A percentile compares a stretch with the other conserved stretches of the same genome.
Conservation (phyloP, 1,140 invertebrate species). For the Calliphora vicina region DNA sequence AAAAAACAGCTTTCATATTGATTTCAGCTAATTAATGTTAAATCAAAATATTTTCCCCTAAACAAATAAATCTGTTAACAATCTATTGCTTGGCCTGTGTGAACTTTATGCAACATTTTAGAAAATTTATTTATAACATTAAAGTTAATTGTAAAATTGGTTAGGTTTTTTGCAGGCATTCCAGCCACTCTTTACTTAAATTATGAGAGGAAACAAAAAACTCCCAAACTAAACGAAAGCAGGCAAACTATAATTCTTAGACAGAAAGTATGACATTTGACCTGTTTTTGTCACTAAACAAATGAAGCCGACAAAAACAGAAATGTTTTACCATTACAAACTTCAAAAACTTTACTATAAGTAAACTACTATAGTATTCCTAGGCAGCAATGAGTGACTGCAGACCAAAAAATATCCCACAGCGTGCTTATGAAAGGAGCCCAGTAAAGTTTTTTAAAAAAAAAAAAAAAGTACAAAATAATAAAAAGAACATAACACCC, state of each 20-base stretch:
- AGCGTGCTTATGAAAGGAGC: neutral
- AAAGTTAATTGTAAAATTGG: neutral
- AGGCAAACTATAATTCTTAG: neutral
- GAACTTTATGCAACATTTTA: neutral
- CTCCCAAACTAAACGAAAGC: neutral
- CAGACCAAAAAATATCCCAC: slow-evolving; percentile 22
- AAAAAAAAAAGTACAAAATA: neutral
- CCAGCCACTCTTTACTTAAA: too few relatives aligned
- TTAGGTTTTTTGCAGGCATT: neutral
- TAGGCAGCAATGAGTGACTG: neutral
- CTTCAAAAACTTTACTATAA: too few relatives aligned
- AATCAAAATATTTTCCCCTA: neutral
- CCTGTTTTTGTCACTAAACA: slow-evolving; percentile 11
- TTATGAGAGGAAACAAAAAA: neutral
- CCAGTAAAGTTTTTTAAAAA: neutral
- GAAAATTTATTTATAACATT: neutral
- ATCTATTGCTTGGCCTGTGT: neutral
- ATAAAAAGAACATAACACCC: slow-evolving; percentile 13
- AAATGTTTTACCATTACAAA: neutral
- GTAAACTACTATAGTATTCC: neutral
- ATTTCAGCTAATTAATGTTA: neutral
- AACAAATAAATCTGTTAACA: neutral
- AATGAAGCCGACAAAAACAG: neutral
- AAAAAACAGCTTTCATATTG: neutral
- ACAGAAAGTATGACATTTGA: slow-evolving; percentile 20